These are phyloP conservation scores for Oxystoma pomonae DNA, from an alignment of 2,888 invertebrate species.

Conservation along the genomic window DNA sequence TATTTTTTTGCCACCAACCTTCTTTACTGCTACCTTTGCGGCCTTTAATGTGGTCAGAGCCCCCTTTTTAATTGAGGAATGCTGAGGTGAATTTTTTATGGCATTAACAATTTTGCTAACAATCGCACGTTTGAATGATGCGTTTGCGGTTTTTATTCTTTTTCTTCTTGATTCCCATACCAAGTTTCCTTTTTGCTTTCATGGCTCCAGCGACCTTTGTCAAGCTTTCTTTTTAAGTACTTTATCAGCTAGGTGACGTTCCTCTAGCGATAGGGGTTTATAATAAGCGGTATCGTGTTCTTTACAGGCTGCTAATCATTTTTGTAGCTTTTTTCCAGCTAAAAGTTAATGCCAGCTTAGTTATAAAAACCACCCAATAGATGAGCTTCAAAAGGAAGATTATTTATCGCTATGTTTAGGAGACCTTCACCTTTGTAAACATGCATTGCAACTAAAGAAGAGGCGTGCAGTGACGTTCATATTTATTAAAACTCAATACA, in stretches of 20 bases:
- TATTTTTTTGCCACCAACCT: background rate
- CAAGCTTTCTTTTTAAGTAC: conserved; percentile 34
- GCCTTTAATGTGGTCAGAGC: no score
- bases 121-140: background rate
- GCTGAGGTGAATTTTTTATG: background rate
- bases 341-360: no score
- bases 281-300: conserved; percentile 38
- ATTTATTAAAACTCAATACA: background rate
- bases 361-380: conserved; percentile 22
- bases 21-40: background rate
- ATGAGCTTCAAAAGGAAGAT: conserved; percentile 22
- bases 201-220: conserved; percentile 12
- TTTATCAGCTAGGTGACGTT: conserved; percentile 38
- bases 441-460: background rate
- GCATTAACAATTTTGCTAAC: background rate
- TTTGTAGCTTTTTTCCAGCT: conserved; percentile 28
- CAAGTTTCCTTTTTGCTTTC: conserved; percentile 4
- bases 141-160: background rate
- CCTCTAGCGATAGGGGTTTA: conserved; percentile 18
- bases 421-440: conserved; percentile 16
- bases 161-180: background rate
- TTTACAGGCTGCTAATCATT: conserved; percentile 34
- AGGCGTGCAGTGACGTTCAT: background rate
- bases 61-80: background rate
- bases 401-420: conserved; percentile 20